Percentiles rank a stretch among this genome's conserved stretches.
Conservation (phyloP, 2,113 vertebrate species). For the Gopherus evgoodei region DNA sequence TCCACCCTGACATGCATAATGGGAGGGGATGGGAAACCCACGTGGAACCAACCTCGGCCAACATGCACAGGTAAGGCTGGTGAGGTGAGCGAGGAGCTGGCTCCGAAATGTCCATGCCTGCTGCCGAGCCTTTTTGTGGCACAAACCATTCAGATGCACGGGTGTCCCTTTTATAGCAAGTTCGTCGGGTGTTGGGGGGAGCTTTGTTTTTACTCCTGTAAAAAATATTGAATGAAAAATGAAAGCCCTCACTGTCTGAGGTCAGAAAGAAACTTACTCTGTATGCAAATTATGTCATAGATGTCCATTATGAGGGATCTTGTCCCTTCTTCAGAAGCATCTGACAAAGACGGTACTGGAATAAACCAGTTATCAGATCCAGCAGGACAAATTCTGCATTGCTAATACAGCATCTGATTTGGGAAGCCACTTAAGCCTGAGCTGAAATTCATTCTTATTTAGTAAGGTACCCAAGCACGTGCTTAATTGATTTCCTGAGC, state of each 20-base stretch:
- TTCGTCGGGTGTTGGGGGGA: neutral
- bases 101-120: accelerated
- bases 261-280: neutral
- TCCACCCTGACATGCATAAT: constrained; percentile 92
- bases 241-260: neutral
- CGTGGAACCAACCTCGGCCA: constrained; percentile 93
- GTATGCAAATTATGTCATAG: neutral
- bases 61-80: constrained; percentile 88
- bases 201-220: neutral
- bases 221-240: neutral
- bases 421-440: neutral
- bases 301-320: neutral
- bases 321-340: neutral
- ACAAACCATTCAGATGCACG: neutral
- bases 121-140: neutral
- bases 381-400: accelerated
- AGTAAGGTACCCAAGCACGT: accelerated
- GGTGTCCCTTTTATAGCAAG: accelerated
- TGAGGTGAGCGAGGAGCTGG: accelerated
- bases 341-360: accelerated
- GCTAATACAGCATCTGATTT: neutral
- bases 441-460: neutral
- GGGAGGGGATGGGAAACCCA: constrained; percentile 92
- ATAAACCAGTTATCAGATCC: accelerated
- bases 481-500: neutral